Conservation (phyloP, 2,113 vertebrate species). For the Serilophus lunatus region DNA sequence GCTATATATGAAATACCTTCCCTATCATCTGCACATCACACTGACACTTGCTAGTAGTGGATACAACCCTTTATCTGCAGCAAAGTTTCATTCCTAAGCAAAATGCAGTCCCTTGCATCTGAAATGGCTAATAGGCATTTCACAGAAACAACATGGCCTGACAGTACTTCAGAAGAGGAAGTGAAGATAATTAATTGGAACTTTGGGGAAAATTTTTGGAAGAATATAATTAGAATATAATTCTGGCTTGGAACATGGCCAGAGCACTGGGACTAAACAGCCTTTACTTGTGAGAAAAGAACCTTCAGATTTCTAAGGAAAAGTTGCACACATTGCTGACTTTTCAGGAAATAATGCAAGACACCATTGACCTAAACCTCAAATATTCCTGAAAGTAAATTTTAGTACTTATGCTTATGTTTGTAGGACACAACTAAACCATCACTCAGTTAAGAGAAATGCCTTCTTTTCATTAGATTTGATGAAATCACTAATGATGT, state of each 20-base stretch:
- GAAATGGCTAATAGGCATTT: background rate
- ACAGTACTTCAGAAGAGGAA: background rate
- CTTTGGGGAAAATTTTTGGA: background rate
- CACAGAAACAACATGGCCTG: background rate
- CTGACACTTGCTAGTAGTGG: background rate
- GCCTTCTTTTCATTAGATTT: background rate
- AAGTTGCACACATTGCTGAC: background rate
- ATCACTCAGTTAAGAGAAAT: background rate
- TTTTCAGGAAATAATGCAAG: background rate
- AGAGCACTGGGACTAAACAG: background rate
- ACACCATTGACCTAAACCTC: background rate
- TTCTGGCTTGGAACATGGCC: background rate
- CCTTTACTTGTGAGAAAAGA: background rate
- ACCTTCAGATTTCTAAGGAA: background rate
- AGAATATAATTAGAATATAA: background rate
- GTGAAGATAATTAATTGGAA: background rate
- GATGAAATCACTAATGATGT: background rate
- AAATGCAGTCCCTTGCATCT: background rate
- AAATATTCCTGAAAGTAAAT: background rate
- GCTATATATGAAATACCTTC: background rate
- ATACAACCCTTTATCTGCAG: background rate
- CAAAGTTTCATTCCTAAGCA: background rate
- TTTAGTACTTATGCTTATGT: background rate
- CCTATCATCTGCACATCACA: background rate
- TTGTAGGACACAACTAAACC: background rate